Evolutionary conservation across 2,797 vertebrate species (phyloP), one percentile per base, ranked within the genome.

Genomic region (Periophthalmus magnuspinnatus): DNA sequence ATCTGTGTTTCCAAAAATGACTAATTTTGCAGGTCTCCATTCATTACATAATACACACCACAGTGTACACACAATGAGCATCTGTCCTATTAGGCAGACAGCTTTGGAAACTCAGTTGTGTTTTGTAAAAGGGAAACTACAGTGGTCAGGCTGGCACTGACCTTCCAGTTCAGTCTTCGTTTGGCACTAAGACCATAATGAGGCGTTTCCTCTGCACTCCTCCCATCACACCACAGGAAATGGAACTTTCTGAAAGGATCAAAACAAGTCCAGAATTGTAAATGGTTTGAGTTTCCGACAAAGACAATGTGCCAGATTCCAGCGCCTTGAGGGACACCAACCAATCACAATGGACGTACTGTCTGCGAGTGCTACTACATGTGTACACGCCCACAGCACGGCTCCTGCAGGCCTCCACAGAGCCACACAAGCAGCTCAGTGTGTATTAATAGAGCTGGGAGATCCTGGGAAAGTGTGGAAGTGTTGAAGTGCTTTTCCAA

Each of bases 251-350:
- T 87, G 68, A 77, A 82, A 77, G 82, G 83, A 88, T 90, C 86
- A 91, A 90, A 91, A 90, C 89, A 91, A 91, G 89, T 90, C 16
- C 68, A 78, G 88, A 92, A 85, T 87, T 90, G 90, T 89, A 89
- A 91, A 86, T 74, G 82, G 84, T 89, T 90, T 78, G 86, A 90
- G 87, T 92, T 92, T 91, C 86, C 84, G 74, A 88, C 76, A 70
- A 75, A 91, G 89, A 91, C 89, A 90, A 91, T 89, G 86, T 88
- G 89, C 89, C 89, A 91, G 88, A 91, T 92, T 92, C 89, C 89
- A 86, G 80, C 14, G 89, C 91, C 88, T 90, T 83, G 79, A 90
- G 91, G 90, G 89, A 89, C 82, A 86, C 74, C 68, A 21, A 71
- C 64, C 0, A 66, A 83, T 81, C 86, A 92, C 91, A 92, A 91